Base-by-base conservation (phyloP, 2,888 invertebrate species). In the Chloroclystis v-ata region DNA sequence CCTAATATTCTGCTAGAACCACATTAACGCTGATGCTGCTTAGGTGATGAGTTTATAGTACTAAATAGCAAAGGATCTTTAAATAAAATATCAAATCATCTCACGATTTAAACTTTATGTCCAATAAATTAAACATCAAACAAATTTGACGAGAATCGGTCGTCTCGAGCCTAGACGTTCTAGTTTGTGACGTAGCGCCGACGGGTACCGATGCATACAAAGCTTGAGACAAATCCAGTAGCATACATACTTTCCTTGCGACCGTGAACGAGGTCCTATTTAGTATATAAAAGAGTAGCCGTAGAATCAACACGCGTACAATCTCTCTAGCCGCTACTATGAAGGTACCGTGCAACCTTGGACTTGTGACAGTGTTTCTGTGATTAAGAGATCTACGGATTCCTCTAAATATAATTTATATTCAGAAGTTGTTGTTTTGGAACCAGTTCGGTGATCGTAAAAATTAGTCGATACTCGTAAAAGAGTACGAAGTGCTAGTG, bases 231-330 rank as follows among this genome's bases (percentile, higher is more conserved):
- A 65, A 61, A 75, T 79, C 78, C 67, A 78, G 78, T 71, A 33
- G n/a, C 32, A n/a, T 63, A 42, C 29, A 38, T 41, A 68, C 71
- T 78, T 80, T 80, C 70, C 67, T 72, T 62, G 54, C 55, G 72
- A 41, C 52, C 56, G 78, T 78, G 70, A 81, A 83, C 80, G 84
- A 75, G 78, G 76, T 72, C 62, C 59, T 65, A 65, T 65, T 65
- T 62, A 63, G 67, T 78, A 79, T 85, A 84, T 75, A 85, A 58
- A 68, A 82, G 75, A 67, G 66, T 74, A 64, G 75, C 59, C 66
- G 54, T 63, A 56, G 60, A 65, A 72, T 69, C 65, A 67, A 60
- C 63, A 57, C 63, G 69, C 67, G 73, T 76, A 80, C 73, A 68
- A 75, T 67, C 63, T 65, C 68, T 63, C 60, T 61, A 62, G 76